These are phyloP conservation scores for Papilio helenus DNA, from an alignment of 1,140 invertebrate species.

Conservation along the genomic window DNA sequence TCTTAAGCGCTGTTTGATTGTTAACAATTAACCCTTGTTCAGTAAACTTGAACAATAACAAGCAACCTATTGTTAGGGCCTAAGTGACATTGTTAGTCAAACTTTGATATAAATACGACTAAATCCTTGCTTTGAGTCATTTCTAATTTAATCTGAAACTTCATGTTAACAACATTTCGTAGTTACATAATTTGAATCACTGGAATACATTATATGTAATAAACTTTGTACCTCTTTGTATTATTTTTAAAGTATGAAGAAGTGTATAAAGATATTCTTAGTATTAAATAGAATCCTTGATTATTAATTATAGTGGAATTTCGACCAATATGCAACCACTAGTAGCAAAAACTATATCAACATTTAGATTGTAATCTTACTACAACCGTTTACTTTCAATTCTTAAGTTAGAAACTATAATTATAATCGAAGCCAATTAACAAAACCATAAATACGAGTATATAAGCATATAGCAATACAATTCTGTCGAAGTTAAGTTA, in stretches of 20 bases:
- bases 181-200: background rate
- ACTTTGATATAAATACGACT: constrained; percentile 4
- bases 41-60: constrained; percentile 17
- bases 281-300: too few relatives aligned
- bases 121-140: background rate
- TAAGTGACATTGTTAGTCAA: constrained; percentile 11
- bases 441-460: constrained; percentile 10
- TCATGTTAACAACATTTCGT: too few relatives aligned
- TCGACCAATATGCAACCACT: too few relatives aligned
- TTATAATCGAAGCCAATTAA: constrained; percentile 14
- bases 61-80: constrained; percentile 4
- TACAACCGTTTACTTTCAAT: too few relatives aligned
- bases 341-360: too few relatives aligned
- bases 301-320: too few relatives aligned
- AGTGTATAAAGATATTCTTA: too few relatives aligned
- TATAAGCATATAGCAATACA: background rate
- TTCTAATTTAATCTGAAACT: background rate
- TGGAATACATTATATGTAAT: too few relatives aligned
- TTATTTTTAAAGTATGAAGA: too few relatives aligned
- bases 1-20: constrained; percentile 2
- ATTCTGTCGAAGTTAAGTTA: constrained; percentile 32
- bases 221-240: too few relatives aligned
- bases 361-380: too few relatives aligned
- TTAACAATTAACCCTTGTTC: background rate
- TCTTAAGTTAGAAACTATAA: background rate